Evolutionary conservation across 2,113 vertebrate genomes (phyloP).

Genomic region (Morone saxatilis): DNA sequence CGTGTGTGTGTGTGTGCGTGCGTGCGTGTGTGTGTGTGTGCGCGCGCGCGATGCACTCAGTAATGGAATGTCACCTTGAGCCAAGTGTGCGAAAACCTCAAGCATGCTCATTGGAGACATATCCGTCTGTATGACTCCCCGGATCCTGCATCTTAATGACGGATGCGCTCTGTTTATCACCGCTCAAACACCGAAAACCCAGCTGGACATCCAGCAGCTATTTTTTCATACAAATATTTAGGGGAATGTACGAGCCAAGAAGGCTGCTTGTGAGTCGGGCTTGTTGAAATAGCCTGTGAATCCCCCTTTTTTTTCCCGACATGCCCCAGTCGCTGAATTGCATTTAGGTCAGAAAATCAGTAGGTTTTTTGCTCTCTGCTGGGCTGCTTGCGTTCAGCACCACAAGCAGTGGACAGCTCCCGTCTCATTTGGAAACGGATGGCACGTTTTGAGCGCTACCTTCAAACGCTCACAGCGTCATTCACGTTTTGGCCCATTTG

Average conservation of each 20-base stretch:
- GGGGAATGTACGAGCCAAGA: not conserved
- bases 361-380: not conserved
- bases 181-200: slow-evolving; percentile 26
- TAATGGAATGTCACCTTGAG: slow-evolving; percentile 86
- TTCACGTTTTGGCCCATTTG: slow-evolving; percentile 58
- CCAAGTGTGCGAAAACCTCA: slow-evolving; percentile 80
- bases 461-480: slow-evolving; percentile 9
- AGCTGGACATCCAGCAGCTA: slow-evolving; percentile 31
- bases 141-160: slow-evolving; percentile 59
- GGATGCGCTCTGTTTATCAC: slow-evolving; percentile 36
- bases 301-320: not conserved
- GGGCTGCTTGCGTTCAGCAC: slow-evolving; percentile 69
- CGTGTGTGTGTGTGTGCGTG: not conserved
- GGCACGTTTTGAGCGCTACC: slow-evolving; percentile 24
- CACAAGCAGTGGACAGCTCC: slow-evolving; percentile 73
- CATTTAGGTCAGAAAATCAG: slow-evolving; percentile 23
- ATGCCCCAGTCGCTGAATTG: slow-evolving; percentile 10
- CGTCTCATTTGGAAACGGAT: slow-evolving; percentile 35
- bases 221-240: slow-evolving; percentile 41
- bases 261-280: slow-evolving; percentile 15
- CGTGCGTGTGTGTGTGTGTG: not conserved
- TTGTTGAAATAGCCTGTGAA: not conserved
- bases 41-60: slow-evolving; percentile 62
- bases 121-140: slow-evolving; percentile 57
- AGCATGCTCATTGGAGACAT: slow-evolving; percentile 78